phyloP scores from a whole-genome alignment of 2,797 vertebrate species.

The Linurgus olivaceus region DNA sequence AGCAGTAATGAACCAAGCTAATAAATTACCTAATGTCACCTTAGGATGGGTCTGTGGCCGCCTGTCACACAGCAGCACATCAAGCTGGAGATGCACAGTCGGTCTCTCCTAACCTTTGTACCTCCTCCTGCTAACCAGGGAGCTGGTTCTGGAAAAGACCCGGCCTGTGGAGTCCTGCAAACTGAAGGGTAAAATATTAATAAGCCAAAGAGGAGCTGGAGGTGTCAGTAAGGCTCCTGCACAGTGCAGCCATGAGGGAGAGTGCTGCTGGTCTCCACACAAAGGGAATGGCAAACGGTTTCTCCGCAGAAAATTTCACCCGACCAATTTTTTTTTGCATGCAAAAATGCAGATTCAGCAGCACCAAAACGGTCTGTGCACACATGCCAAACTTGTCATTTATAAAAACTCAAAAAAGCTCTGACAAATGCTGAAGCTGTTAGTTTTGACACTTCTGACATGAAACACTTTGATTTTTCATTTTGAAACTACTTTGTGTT shows the following conservation, averaged over 20 bases:
- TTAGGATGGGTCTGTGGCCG: not conserved
- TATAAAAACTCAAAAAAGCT: conserved; percentile 70
- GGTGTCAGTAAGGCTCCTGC: not conserved
- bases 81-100: not conserved
- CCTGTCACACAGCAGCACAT: not conserved
- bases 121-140: not conserved
- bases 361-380: conserved; percentile 60
- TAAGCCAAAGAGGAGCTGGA: not conserved
- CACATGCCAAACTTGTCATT: conserved; percentile 69
- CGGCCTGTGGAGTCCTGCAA: not conserved
- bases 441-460: conserved; percentile 73
- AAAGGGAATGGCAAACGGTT: not conserved
- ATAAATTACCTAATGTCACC: conserved; percentile 24
- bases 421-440: conserved; percentile 73
- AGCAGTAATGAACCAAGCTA: not conserved
- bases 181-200: not conserved
- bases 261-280: not conserved
- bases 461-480: conserved; percentile 71
- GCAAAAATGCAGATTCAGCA: conserved; percentile 67
- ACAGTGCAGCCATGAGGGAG: rapidly evolving
- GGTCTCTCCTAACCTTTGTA: conserved; percentile 19
- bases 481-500: conserved; percentile 70
- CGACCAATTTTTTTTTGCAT: not conserved
- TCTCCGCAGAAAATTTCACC: not conserved
- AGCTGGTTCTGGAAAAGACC: not conserved